Base-by-base conservation (phyloP, 1,140 invertebrate species). In the Drosophila ogumai region DNA sequence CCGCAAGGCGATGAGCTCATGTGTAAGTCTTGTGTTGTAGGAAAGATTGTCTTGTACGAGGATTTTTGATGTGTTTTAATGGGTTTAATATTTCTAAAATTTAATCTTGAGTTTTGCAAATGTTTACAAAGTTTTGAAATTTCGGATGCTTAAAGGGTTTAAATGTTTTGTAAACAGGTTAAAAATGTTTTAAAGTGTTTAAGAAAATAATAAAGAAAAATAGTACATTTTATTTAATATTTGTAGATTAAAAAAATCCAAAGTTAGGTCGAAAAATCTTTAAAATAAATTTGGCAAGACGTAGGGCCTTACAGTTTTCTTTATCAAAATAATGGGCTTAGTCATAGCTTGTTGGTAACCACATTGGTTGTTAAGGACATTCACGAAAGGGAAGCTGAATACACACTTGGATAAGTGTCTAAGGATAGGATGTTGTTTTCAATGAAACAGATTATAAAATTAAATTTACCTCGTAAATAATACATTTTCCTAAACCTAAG, bases 1-100 rank as follows among this genome's bases (percentile, higher is more conserved):
- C 69, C 36, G 44, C 69, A 49, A 38, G 69, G 67, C 31, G 69
- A 73, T 43, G 69, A 73, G 36, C 66, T 73, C 2, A 73, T 73
- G 69, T 72, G 69, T 73, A 73, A 73, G 69, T 73, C 17, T 71
- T 12, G 8, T 59, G 22, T 22, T 22, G 22, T 22, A 22, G 22
- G 22, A 22, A 22, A 22, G 22, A 22, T 22, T 22, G 22, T 22
- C 22, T 22, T 22, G 22, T 22, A 22, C 22, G 15, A 28, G 19
- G 22, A 25, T 8, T 34, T 31, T 17, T n/a, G 2, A 6, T 17
- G 1, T 2, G 9, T 50, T 28, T 28, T 28, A 28, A 28, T 6
- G 6, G 25, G 25, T 28, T 28, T 28, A 28, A 6, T 28, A 28
- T 6, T 28, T 6, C 6, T 0, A 25, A 25, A 25, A 25, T 4